Conservation (phyloP, 2,888 invertebrate genomes). For the Synanthedon tipuliformis region DNA sequence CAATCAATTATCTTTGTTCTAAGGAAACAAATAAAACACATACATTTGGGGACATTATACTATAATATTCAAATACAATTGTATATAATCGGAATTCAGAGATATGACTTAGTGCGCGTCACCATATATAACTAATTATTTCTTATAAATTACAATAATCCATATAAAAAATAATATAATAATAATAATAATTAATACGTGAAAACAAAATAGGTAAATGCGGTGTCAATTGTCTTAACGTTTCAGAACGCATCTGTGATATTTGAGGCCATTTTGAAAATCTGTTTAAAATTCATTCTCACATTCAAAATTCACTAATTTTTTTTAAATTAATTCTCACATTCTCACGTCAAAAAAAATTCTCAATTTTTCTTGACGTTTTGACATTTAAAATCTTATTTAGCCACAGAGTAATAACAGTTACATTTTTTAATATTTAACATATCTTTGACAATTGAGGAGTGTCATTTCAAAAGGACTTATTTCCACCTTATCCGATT, state of each 20-base stretch:
- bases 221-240: conserved; percentile 17
- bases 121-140: background rate
- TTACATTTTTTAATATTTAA: too few relatives aligned
- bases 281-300: conserved; percentile 1
- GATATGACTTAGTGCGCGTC: conserved; percentile 48
- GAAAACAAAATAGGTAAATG: conserved; percentile 17
- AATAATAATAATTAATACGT: background rate
- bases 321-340: too few relatives aligned
- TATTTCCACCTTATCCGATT: too few relatives aligned
- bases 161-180: background rate
- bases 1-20: too few relatives aligned
- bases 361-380: too few relatives aligned
- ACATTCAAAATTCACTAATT: too few relatives aligned
- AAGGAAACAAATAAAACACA: background rate
- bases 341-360: too few relatives aligned
- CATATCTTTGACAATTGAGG: too few relatives aligned
- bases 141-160: background rate
- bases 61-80: conserved; percentile 44
- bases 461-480: too few relatives aligned
- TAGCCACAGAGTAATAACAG: too few relatives aligned
- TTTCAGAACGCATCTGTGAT: conserved; percentile 32
- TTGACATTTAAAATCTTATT: too few relatives aligned
- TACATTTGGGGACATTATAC: conserved; percentile 10
- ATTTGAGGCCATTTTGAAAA: conserved; percentile 20
- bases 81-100: conserved; percentile 25